Conservation (phyloP, 2,113 vertebrate species). For the Thamnophis sirtalis region DNA sequence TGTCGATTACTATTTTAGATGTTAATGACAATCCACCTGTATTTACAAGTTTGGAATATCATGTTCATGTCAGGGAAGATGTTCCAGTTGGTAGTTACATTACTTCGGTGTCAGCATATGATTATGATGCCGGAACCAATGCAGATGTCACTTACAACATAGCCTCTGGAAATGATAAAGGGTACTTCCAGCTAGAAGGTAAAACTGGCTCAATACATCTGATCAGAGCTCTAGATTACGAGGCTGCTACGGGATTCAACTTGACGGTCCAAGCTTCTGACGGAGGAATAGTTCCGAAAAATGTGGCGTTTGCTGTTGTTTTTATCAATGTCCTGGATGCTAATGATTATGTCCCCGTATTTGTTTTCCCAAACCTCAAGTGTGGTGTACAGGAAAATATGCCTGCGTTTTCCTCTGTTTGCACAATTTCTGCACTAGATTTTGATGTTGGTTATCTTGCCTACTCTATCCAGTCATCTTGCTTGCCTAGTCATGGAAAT, state of each 20-base stretch:
- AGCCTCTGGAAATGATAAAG: conserved; percentile 79
- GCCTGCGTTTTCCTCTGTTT: conserved; percentile 76
- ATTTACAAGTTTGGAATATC: conserved; percentile 76
- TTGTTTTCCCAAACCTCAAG: conserved; percentile 76
- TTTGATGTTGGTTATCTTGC: conserved; percentile 83
- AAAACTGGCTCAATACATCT: conserved; percentile 77
- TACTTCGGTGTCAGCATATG: conserved; percentile 74
- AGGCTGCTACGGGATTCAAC: conserved; percentile 74
- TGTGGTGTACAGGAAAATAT: conserved; percentile 82
- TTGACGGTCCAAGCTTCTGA: conserved; percentile 81
- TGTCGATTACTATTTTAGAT: conserved; percentile 81
- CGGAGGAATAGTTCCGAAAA: conserved; percentile 62
- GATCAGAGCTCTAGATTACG: conserved; percentile 79
- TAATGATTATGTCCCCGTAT: conserved; percentile 85
- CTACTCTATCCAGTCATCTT: conserved; percentile 83
- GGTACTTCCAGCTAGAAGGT: conserved; percentile 73
- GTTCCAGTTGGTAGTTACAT: conserved; percentile 71
- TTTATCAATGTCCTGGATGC: conserved; percentile 80
- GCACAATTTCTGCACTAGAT: conserved; percentile 81
- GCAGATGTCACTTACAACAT: conserved; percentile 77
- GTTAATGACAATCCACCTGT: conserved; percentile 83
- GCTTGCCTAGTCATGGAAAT: conserved; percentile 67
- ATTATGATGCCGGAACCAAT: conserved; percentile 76
- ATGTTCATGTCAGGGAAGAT: conserved; percentile 76
- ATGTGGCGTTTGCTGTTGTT: conserved; percentile 77